A percentile compares a stretch with the other conserved stretches of the same genome.
These are phyloP conservation scores for Dendroctonus valens DNA, from an alignment of 1,140 invertebrate genomes.

Conservation along the genomic window DNA sequence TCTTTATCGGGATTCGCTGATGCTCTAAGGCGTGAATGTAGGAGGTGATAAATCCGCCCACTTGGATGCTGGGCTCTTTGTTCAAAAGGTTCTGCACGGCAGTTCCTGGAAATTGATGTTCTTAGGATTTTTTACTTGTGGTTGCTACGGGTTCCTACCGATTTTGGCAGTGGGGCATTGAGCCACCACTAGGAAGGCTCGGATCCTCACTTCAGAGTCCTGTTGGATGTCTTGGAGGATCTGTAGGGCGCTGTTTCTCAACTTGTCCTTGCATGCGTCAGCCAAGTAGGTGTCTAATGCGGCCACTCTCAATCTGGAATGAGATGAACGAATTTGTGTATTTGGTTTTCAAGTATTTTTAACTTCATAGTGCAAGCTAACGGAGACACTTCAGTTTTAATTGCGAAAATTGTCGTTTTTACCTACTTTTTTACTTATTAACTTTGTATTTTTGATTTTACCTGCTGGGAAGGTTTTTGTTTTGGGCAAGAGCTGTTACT, in stretches of 20 bases:
- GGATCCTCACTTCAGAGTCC: slow-evolving; percentile 86
- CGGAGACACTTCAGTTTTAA: neutral
- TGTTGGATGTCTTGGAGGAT: slow-evolving; percentile 68
- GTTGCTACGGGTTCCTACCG: slow-evolving; percentile 48
- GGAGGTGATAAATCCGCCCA: slow-evolving; percentile 82
- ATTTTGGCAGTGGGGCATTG: slow-evolving; percentile 69
- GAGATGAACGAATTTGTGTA: neutral
- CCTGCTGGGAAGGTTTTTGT: slow-evolving; percentile 64
- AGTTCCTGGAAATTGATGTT: slow-evolving; percentile 34
- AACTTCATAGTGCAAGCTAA: neutral
- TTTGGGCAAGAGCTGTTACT: slow-evolving; percentile 63
- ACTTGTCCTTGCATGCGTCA: slow-evolving; percentile 62
- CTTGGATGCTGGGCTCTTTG: slow-evolving; percentile 65
- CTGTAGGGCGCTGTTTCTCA: slow-evolving; percentile 58
- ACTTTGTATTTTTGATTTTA: too few relatives aligned
- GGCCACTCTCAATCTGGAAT: slow-evolving; percentile 62
- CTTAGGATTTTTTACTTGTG: neutral
- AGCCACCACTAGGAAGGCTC: slow-evolving; percentile 77
- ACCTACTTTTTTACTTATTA: too few relatives aligned
- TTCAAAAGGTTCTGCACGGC: slow-evolving; percentile 68
- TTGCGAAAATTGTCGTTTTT: neutral
- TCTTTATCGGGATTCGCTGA: slow-evolving; percentile 72
- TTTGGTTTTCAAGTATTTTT: too few relatives aligned
- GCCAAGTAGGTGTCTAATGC: slow-evolving; percentile 76
- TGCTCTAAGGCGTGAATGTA: slow-evolving; percentile 76